Percentiles rank a stretch among this genome's conserved stretches.
phyloP scores from a whole-genome alignment of 2,113 vertebrate genomes.

The Eulemur rufifrons region DNA sequence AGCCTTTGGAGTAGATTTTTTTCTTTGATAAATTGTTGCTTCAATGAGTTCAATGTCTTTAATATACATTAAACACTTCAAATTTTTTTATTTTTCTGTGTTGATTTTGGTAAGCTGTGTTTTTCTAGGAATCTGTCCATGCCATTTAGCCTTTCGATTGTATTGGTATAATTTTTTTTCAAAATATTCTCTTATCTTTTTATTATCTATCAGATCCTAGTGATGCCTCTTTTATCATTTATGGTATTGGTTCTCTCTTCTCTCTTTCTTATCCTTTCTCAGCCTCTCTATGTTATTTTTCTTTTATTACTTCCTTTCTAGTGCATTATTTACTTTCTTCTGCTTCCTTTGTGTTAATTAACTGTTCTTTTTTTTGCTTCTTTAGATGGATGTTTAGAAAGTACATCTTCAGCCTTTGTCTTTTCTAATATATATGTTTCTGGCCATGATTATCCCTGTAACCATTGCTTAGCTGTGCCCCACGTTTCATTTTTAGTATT shows the following conservation, averaged over 20 bases:
- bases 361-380: not conserved
- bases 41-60: not conserved
- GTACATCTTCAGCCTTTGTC: not conserved
- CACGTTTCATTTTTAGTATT: not conserved
- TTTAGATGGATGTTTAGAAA: not conserved
- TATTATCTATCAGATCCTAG: not conserved
- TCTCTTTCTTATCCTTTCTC: not conserved
- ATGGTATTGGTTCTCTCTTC: rapidly evolving
- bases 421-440: not conserved
- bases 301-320: not conserved
- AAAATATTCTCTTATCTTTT: not conserved
- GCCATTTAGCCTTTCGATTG: not conserved
- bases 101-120: not conserved
- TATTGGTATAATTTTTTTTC: not conserved
- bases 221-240: not conserved
- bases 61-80: not conserved
- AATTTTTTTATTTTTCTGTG: not conserved
- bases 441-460: not conserved
- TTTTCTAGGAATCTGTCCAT: not conserved
- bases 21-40: not conserved
- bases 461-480: not conserved
- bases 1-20: not conserved
- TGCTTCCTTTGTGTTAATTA: not conserved
- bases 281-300: not conserved
- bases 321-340: not conserved